Evolutionary conservation across 2,113 vertebrate genomes (phyloP), one percentile per base, ranked within the genome.

Genomic region (Ammodytes marinus): DNA sequence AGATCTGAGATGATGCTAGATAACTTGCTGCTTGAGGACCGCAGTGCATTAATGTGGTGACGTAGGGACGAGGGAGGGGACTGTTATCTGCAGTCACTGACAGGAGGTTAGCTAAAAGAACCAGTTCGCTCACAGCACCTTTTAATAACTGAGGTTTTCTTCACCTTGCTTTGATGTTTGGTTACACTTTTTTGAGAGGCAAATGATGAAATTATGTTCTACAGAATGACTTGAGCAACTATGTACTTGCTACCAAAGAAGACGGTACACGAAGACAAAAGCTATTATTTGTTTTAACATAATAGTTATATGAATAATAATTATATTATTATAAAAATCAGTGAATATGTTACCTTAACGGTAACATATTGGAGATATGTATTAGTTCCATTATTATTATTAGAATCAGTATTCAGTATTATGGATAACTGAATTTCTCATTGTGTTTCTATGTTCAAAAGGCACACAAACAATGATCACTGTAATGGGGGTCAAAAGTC

Each of bases 401-500:
- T 9, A 19, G 15, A 8, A 42, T 52, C 27, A 52, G 55, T 17
- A 35, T n/a, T 12, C 27, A 15, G 39, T 19, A 35, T 10, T 52
- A 8, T 10, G 59, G 14, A 66, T 72, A 27, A 27, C 49, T 49
- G 2, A 50, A 52, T 80, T 52, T 35, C 27, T 15, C 9, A 49
- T 66, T 14, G 8, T 45, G 39, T 52, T 66, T 57, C 57, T 45
- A 2, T 64, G 35, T 52, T 43, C 39, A 61, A 39, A 46, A 54
- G 39, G 2, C 9, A 14, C 40, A 17, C 17, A 9, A 19, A 14
- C 15, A 58, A 3, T 63, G 12, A 55, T 65, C 12, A 43, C 27
- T 40, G 19, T 63, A 64, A 69, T 59, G 47, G 71, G 11, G 15
- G 49, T 64, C 47, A 69, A 58, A 75, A 10, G 15, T 27, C 13